Base-by-base conservation (phyloP, 2,888 invertebrate genomes). In the Tinea semifulvella region DNA sequence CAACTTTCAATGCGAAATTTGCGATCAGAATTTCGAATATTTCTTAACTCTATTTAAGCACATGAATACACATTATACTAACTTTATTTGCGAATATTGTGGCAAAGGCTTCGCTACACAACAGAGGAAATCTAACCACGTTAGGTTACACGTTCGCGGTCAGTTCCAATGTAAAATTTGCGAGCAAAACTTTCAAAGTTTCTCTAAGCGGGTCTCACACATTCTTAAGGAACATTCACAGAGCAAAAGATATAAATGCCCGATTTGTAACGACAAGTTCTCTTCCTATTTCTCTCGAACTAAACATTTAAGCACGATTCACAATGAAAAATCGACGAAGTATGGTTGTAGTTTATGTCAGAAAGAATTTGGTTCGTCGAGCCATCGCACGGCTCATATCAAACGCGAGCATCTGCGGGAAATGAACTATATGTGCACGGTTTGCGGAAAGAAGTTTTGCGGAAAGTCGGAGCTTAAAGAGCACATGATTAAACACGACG, bases 371-470 rank as follows among this genome's bases (percentile, higher is more conserved):
- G 77, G 76, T 35, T 52, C 77, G 1, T 76, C 76, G 54, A 79
- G 79, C 46, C 58, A 69, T 1, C 55, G 79, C 5, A 79, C 76
- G 0, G 68, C 74, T 0, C 81, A 81, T 46, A 68, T 80, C 13
- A 58, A 69, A 3, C 73, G 68, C 27, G 74, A 67, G 54, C 84
- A 73, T 53, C 57, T 68, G 43, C 81, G 68, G 56, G 84, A 70
- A 53, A 63, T 69, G 47, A 83, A 75, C 26, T 83, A 81, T 47
- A 60, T 79, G 0, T 85, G 84, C 50, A 57, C 70, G 0, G 65
- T 74, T 1, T 85, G 85, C 39, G 72, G 77, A 0, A 82, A 80
- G 66, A 80, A 81, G 53, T 85, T 84, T 50, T 83, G 82, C 48
- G 76, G 79, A 0, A 84, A 83, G 43, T 81, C 82, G 44, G 83